A percentile compares a stretch with the other conserved stretches of the same genome.
These are phyloP conservation scores for Ischnus inquisitorius DNA, from an alignment of 2,888 invertebrate genomes.

Conservation along the genomic window DNA sequence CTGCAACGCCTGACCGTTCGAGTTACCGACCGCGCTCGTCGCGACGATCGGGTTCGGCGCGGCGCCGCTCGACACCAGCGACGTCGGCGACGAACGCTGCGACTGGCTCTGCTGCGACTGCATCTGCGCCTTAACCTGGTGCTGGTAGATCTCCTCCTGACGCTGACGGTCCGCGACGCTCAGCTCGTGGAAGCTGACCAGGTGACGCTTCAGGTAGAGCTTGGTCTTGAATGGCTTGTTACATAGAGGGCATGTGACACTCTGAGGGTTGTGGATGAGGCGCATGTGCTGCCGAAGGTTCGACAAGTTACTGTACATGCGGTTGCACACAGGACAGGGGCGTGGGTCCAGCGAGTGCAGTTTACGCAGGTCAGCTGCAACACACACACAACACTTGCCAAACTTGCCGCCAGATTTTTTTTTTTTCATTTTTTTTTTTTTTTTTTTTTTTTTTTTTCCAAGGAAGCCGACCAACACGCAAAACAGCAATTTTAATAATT, in stretches of 20 bases:
- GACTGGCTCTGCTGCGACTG: slow-evolving; percentile 66
- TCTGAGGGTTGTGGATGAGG: slow-evolving; percentile 89
- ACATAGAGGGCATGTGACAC: slow-evolving; percentile 88
- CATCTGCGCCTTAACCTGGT: slow-evolving; percentile 79
- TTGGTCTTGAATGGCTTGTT: slow-evolving; percentile 89
- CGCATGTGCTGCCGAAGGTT: slow-evolving; percentile 89
- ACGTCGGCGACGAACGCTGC: slow-evolving; percentile 17
- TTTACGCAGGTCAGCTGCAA: slow-evolving; percentile 86
- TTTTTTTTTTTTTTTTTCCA: slow-evolving; percentile 53
- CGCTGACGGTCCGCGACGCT: slow-evolving; percentile 83
- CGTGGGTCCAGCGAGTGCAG: slow-evolving; percentile 87
- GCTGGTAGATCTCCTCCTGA: slow-evolving; percentile 84
- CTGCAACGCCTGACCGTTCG: slow-evolving; percentile 49
- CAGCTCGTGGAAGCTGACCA: slow-evolving; percentile 87
- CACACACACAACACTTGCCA: slow-evolving; percentile 85
- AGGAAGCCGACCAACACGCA: slow-evolving; percentile 58
- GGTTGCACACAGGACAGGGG: slow-evolving; percentile 89
- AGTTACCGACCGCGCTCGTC: slow-evolving; percentile 22
- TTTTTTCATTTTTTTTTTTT: slow-evolving; percentile 43
- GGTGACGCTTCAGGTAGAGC: slow-evolving; percentile 88
- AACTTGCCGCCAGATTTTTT: slow-evolving; percentile 78
- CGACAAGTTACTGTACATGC: slow-evolving; percentile 89
- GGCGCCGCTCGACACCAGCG: background rate
- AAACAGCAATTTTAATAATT: slow-evolving; percentile 33
- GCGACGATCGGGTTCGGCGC: slow-evolving; percentile 15